Evolutionary conservation across 2,113 vertebrate species (phyloP).

Genomic region (Gadus macrocephalus): DNA sequence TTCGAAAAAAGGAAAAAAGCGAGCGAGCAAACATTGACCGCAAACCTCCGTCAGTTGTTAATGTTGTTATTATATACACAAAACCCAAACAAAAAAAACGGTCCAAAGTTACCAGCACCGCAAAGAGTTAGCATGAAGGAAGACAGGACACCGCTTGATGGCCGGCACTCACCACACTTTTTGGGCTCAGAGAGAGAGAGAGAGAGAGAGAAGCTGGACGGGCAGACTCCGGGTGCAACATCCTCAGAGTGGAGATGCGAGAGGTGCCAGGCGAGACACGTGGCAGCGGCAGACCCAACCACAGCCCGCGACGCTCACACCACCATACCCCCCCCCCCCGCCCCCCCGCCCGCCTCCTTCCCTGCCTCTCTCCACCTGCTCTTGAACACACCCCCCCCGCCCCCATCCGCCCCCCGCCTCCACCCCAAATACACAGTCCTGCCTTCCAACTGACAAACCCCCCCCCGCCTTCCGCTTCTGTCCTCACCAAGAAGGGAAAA

Average conservation of each 20-base stretch:
- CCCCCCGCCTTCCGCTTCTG: conserved; percentile 2
- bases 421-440: conserved; percentile 34
- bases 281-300: conserved; percentile 77
- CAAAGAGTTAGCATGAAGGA: conserved; percentile 36
- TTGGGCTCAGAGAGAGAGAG: conserved; percentile 27
- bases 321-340: conserved; percentile 51
- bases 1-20: conserved; percentile 9
- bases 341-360: conserved; percentile 32
- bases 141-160: conserved; percentile 48
- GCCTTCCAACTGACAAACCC: conserved; percentile 39
- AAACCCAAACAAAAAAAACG: conserved; percentile 4
- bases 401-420: neutral
- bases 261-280: conserved; percentile 73
- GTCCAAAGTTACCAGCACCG: no score
- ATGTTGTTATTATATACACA: neutral
- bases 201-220: conserved; percentile 57
- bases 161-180: conserved; percentile 70
- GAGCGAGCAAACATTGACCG: conserved; percentile 29
- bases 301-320: conserved; percentile 74
- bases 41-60: conserved; percentile 29
- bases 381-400: conserved; percentile 30
- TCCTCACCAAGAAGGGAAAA: conserved; percentile 41
- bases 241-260: conserved; percentile 63
- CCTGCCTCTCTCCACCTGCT: conserved; percentile 54
- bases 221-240: conserved; percentile 65